A percentile compares a stretch with the other conserved stretches of the same genome.
phyloP scores from a whole-genome alignment of 2,888 invertebrate species.

The Copidosoma aretas region DNA sequence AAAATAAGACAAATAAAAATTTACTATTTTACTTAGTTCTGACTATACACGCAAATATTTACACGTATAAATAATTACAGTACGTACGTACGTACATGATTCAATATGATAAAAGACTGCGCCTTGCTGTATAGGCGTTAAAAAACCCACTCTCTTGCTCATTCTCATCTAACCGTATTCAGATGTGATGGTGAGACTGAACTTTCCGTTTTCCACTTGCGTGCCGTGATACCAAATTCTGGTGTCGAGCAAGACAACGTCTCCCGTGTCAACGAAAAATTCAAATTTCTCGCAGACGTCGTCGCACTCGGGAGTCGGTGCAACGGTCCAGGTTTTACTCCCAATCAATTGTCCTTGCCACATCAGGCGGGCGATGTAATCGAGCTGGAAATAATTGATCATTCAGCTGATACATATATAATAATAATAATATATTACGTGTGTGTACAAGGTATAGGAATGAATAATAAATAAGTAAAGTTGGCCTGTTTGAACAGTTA shows the following conservation, averaged over 20 bases:
- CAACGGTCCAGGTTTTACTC: slow-evolving; percentile 82
- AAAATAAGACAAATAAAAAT: slow-evolving; percentile 5
- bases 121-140: too few species aligned
- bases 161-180: slow-evolving; percentile 77
- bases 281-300: slow-evolving; percentile 74
- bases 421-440: too few species aligned
- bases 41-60: too few species aligned
- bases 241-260: slow-evolving; percentile 89
- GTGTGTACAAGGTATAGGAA: not conserved
- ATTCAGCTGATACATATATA: too few species aligned
- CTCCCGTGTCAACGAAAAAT: slow-evolving; percentile 84
- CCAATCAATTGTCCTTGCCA: slow-evolving; percentile 93
- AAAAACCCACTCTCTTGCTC: slow-evolving; percentile 12
- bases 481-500: too few species aligned
- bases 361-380: slow-evolving; percentile 88
- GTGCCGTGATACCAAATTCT: slow-evolving; percentile 93
- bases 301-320: slow-evolving; percentile 89
- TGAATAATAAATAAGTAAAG: too few species aligned
- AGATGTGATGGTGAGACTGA: slow-evolving; percentile 88
- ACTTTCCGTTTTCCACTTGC: slow-evolving; percentile 78
- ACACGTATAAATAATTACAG: too few species aligned
- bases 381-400: slow-evolving; percentile 75
- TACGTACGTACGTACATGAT: too few species aligned
- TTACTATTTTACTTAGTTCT: too few species aligned
- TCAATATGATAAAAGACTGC: too few species aligned